phyloP scores from a whole-genome alignment of 2,113 vertebrate species.

The Thinocorus orbignyianus region DNA sequence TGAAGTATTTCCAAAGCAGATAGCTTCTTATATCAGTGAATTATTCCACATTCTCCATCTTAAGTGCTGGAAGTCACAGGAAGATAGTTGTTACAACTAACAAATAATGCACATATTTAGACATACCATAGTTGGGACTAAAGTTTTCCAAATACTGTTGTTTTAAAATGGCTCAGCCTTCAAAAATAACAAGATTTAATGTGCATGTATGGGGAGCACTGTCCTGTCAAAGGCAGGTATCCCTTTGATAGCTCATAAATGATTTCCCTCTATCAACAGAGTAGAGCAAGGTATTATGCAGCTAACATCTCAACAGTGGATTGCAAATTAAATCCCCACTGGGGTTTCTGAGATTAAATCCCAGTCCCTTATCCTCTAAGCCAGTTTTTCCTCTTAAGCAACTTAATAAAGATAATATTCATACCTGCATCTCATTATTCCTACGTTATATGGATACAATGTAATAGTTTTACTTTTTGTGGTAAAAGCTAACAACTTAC shows the following conservation, averaged over 20 bases:
- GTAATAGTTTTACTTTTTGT: background rate
- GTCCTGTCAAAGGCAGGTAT: background rate
- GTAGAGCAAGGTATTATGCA: background rate
- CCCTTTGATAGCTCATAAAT: slow-evolving; percentile 26
- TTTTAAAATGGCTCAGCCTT: background rate
- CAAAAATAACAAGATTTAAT: background rate
- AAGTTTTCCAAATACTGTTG: background rate
- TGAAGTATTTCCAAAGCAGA: background rate
- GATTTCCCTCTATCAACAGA: background rate
- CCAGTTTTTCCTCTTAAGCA: background rate
- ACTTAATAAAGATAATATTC: slow-evolving; percentile 35
- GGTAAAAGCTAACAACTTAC: background rate
- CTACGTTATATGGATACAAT: background rate
- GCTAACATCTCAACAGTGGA: background rate
- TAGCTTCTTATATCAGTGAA: background rate
- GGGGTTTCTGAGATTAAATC: slow-evolving; percentile 27
- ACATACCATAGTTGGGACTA: background rate
- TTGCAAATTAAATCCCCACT: slow-evolving; percentile 45
- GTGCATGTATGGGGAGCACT: background rate
- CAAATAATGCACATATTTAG: background rate
- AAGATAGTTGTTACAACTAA: background rate
- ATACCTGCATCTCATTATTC: slow-evolving; percentile 20
- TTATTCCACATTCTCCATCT: background rate
- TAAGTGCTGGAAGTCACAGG: background rate
- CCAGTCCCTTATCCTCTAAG: background rate